Percentiles rank a stretch among this genome's conserved stretches.
These are phyloP conservation scores for Hofmannophila pseudospretella DNA, from an alignment of 2,888 invertebrate genomes.

Conservation along the genomic window DNA sequence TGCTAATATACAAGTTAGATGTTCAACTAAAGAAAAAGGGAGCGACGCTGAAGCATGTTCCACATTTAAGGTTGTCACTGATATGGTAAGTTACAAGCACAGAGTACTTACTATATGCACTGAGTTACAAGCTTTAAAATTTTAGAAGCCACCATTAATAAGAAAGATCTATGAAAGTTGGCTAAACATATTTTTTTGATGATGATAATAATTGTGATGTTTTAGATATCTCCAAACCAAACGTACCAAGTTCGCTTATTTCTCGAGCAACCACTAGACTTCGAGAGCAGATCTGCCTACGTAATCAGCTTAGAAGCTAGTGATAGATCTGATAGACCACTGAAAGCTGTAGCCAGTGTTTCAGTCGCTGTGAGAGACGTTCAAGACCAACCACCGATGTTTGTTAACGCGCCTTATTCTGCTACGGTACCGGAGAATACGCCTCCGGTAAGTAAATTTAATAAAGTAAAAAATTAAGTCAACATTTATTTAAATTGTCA, in stretches of 20 bases:
- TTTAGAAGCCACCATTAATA: too few species aligned
- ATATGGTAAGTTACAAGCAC: constrained; percentile 76
- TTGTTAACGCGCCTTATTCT: constrained; percentile 88
- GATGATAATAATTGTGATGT: constrained; percentile 9
- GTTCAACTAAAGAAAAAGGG: constrained; percentile 75
- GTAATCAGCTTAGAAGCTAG: constrained; percentile 82
- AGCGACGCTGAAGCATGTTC: constrained; percentile 83
- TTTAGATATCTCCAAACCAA: constrained; percentile 81
- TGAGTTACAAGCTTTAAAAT: too few species aligned
- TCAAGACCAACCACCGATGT: constrained; percentile 90
- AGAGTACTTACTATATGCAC: too few species aligned
- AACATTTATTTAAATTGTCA: too few species aligned
- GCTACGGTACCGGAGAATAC: constrained; percentile 87
- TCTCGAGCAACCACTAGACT: constrained; percentile 84
- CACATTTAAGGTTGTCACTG: constrained; percentile 81
- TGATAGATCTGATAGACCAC: constrained; percentile 80
- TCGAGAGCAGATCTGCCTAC: constrained; percentile 85
- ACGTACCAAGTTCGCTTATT: constrained; percentile 84
- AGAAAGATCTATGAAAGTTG: not conserved
- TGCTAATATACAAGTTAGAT: constrained; percentile 82
- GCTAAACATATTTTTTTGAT: not conserved
- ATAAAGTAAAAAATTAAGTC: too few species aligned
- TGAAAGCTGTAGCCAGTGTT: constrained; percentile 84
- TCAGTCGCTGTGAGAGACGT: constrained; percentile 87
- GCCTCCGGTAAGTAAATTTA: constrained; percentile 76